These are phyloP conservation scores for Zophobas morio DNA, from an alignment of 1,140 invertebrate species.

Conservation along the genomic window DNA sequence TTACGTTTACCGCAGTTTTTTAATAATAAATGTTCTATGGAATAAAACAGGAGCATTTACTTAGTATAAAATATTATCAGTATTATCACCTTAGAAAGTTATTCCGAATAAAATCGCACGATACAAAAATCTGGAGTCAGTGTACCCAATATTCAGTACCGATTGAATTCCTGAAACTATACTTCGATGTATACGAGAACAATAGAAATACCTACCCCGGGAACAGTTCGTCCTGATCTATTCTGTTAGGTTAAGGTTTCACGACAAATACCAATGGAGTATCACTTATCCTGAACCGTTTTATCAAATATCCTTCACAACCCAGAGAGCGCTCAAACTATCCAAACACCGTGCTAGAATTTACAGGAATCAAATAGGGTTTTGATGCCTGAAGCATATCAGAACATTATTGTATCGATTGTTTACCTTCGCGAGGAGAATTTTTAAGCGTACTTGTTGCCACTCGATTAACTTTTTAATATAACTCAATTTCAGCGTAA, in stretches of 20 bases:
- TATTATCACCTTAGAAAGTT: too few species aligned
- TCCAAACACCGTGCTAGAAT: conserved; percentile 9
- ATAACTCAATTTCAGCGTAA: too few species aligned
- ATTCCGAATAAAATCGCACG: too few species aligned
- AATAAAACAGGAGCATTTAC: too few species aligned
- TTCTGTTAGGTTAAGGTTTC: conserved; percentile 2
- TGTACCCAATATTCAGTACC: neutral
- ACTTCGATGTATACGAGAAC: neutral
- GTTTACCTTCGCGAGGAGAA: too few species aligned
- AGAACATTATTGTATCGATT: too few species aligned
- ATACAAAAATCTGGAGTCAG: neutral
- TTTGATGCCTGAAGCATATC: neutral
- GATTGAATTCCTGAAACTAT: neutral
- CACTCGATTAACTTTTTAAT: too few species aligned
- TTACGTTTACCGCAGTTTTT: too few species aligned
- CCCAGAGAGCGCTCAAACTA: neutral
- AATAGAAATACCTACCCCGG: conserved; percentile 11
- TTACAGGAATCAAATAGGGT: conserved; percentile 2
- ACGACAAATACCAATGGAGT: conserved; percentile 5
- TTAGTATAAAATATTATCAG: too few species aligned
- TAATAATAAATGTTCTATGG: too few species aligned
- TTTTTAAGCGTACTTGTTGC: too few species aligned
- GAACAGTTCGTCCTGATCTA: neutral
- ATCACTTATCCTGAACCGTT: conserved; percentile 16
- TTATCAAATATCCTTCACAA: conserved; percentile 29